Evolutionary conservation across 2,888 invertebrate genomes (phyloP).

Genomic region (Monopis laevigella): DNA sequence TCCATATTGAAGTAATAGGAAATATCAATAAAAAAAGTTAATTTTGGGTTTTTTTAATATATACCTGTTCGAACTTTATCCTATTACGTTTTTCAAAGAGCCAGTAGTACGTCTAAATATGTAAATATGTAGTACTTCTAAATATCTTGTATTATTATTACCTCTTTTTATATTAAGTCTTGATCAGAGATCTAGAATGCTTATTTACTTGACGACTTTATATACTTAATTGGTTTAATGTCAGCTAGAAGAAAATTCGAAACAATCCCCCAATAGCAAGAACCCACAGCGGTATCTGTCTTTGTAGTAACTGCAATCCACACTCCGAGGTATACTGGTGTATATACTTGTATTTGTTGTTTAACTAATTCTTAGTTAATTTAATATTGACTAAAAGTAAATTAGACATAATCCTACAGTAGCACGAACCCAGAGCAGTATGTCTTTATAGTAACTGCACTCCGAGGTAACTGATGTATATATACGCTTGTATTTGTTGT

Average conservation of each 20-base stretch:
- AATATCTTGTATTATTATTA: too few species aligned
- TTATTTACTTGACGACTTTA: too few species aligned
- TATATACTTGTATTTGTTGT: too few species aligned
- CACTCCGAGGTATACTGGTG: slow-evolving; percentile 69
- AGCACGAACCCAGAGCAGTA: slow-evolving; percentile 81
- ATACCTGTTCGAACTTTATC: too few species aligned
- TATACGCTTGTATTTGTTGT: slow-evolving; percentile 78
- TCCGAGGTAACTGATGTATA: slow-evolving; percentile 72
- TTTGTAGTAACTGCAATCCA: slow-evolving; percentile 71
- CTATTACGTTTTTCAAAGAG: too few species aligned
- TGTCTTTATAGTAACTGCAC: slow-evolving; percentile 74
- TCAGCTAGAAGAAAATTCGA: slow-evolving; percentile 71
- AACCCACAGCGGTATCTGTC: slow-evolving; percentile 84
- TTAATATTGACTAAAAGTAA: slow-evolving; percentile 65
- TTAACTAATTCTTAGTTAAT: neutral
- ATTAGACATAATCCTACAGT: slow-evolving; percentile 80
- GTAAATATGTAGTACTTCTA: too few species aligned
- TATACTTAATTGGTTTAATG: neutral
- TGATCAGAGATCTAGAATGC: too few species aligned
- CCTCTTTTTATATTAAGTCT: too few species aligned
- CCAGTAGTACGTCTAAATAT: too few species aligned
- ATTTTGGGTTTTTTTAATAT: too few species aligned
- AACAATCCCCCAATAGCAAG: slow-evolving; percentile 76
- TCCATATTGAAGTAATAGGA: too few species aligned
- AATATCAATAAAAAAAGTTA: too few species aligned